Evolutionary conservation across 2,888 invertebrate genomes (phyloP).

Genomic region (Plusia festucae): DNA sequence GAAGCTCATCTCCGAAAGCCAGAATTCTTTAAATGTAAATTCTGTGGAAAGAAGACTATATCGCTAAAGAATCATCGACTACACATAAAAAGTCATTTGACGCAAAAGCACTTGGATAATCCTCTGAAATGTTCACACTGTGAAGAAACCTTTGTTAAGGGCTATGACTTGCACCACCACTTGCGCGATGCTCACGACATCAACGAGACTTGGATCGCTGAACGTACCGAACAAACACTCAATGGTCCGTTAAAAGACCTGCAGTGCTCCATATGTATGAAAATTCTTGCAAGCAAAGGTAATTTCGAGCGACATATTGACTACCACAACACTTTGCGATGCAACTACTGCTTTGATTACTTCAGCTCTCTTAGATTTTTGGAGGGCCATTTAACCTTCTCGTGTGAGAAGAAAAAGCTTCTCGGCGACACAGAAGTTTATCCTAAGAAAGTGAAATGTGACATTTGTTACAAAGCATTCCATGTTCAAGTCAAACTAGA

Average conservation of each 20-base stretch:
- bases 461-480: conserved; percentile 86
- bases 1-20: conserved; percentile 82
- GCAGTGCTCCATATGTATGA: conserved; percentile 85
- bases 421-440: conserved; percentile 82
- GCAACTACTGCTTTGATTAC: conserved; percentile 86
- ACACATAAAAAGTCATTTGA: conserved; percentile 82
- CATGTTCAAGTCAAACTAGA: conserved; percentile 85
- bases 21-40: conserved; percentile 84
- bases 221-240: conserved; percentile 69
- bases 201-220: conserved; percentile 83
- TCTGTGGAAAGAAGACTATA: conserved; percentile 83
- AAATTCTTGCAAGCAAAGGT: conserved; percentile 83
- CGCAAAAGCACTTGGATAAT: conserved; percentile 78
- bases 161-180: conserved; percentile 84
- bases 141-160: conserved; percentile 78
- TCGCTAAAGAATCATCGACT: conserved; percentile 80
- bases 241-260: conserved; percentile 80
- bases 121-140: conserved; percentile 83
- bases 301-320: conserved; percentile 86
- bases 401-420: conserved; percentile 82
- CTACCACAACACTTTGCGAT: conserved; percentile 84
- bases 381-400: conserved; percentile 83
- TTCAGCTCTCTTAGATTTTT: conserved; percentile 82
- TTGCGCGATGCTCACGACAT: conserved; percentile 79
- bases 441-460: conserved; percentile 82